A percentile compares a stretch with the other conserved stretches of the same genome.
phyloP scores from a whole-genome alignment of 2,797 vertebrate genomes.

The Brachymystax lenok region DNA sequence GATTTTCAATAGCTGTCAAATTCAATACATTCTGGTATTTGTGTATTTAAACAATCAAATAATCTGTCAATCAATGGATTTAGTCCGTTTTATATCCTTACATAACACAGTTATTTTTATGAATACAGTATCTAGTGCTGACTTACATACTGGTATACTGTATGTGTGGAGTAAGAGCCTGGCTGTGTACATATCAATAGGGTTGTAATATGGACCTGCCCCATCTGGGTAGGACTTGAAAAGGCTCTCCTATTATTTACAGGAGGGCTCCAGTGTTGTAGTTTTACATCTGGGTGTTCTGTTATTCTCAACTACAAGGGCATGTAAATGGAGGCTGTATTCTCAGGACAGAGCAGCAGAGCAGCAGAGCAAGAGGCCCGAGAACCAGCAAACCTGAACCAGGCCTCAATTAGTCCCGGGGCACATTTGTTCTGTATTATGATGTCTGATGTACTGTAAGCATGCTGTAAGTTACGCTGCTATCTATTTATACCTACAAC shows the following conservation, averaged over 20 bases:
- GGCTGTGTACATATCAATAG: neutral
- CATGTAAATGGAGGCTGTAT: constrained; percentile 59
- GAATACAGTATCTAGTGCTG: neutral
- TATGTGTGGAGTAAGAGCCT: neutral
- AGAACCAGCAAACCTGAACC: constrained; percentile 40
- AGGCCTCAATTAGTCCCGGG: constrained; percentile 42
- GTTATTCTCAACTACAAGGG: constrained; percentile 66
- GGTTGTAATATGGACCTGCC: constrained; percentile 1
- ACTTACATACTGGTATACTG: neutral
- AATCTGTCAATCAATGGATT: neutral
- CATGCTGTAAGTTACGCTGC: constrained; percentile 33
- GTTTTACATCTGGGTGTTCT: constrained; percentile 29
- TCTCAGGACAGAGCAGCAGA: constrained; percentile 59
- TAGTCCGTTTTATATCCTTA: neutral
- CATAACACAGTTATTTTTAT: neutral
- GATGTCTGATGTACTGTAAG: constrained; percentile 41
- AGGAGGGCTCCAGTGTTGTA: constrained; percentile 12
- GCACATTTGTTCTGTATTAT: constrained; percentile 62
- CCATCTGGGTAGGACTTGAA: constrained; percentile 15
- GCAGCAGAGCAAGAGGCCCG: constrained; percentile 6
- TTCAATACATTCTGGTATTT: neutral
- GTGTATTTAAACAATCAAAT: neutral
- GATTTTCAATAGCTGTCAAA: neutral
- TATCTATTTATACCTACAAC: constrained; percentile 69
- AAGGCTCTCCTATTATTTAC: constrained; percentile 46